Base-by-base conservation (phyloP, 2,113 vertebrate genomes). In the Mugil cephalus region DNA sequence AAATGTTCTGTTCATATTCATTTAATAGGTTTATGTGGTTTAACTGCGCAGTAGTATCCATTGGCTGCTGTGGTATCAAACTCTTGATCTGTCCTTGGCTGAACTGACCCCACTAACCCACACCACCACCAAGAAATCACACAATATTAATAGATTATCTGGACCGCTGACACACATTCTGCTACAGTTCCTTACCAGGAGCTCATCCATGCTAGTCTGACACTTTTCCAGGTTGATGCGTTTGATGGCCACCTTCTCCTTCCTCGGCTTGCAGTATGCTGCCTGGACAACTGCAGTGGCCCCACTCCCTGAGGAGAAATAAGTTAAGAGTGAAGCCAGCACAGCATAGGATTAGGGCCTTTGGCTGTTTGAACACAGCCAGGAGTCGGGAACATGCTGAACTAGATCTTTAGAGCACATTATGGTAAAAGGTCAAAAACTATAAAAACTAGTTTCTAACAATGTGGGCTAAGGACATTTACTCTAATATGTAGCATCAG, bases 201-300 rank as follows among this genome's bases (percentile, higher is more conserved):
- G 96, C 56, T 98, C 97, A 56, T 98, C 97, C 97, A 98, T 98
- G 93, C 97, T 98, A 0, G 97, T 98, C 74, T 98, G 97, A 92
- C 97, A 98, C 77, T 98, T 98, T 86, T 98, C 97, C 17, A 98
- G 94, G 76, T 98, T 98, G 88, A 98, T 98, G 61, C 97, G 93
- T 89, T 98, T 98, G 80, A 98, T 98, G 0, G 97, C 97, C 91
- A 98, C 97, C 85, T 95, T 97, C 89, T 98, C 97, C 88, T 98
- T 98, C 86, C 97, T 96, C 0, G 97, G 97, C 39, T 71, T 62
- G 51, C 97, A 98, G 76, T 95, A 96, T 0, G 97, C 97, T 39
- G 97, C 96, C 80, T 98, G 97, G 56, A 98, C 97, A 85, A 98
- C 97, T 0, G 97, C 97, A 7, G 97, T 98, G 11, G 86, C 24